Percentiles rank a stretch among this genome's conserved stretches.
phyloP scores from a whole-genome alignment of 2,888 invertebrate species.

The Drosophila merina region DNA sequence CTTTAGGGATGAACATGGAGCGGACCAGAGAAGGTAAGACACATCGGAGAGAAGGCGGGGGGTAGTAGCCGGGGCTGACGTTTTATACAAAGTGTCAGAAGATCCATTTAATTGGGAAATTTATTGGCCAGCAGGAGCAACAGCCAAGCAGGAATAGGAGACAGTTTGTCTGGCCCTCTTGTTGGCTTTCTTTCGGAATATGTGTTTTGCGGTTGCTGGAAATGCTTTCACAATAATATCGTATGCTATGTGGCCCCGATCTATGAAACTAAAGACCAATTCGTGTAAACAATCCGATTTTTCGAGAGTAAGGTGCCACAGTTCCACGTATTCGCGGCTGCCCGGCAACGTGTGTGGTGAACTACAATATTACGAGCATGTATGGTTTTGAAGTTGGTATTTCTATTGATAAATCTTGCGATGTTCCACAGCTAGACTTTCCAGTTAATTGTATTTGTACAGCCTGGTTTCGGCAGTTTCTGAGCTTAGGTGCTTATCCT shows the following conservation, averaged over 20 bases:
- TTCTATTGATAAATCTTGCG: conserved; percentile 41
- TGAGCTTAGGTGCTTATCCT: conserved; percentile 11
- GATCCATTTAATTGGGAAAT: conserved; percentile 81
- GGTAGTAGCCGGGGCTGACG: conserved; percentile 66
- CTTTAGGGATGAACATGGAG: conserved; percentile 35
- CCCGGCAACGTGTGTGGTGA: conserved; percentile 65
- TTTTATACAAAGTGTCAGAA: conserved; percentile 78
- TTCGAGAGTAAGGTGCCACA: conserved; percentile 49
- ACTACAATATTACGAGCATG: conserved; percentile 7
- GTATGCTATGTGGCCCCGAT: conserved; percentile 23
- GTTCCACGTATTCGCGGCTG: conserved; percentile 41
- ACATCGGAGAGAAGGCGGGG: conserved; percentile 53
- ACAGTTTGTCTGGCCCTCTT: conserved; percentile 71
- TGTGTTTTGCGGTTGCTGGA: conserved; percentile 73
- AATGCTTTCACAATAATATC: conserved; percentile 60
- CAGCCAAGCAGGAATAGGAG: conserved; percentile 47
- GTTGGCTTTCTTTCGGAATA: conserved; percentile 65
- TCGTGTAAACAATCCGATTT: conserved; percentile 57
- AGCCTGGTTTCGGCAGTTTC: conserved; percentile 33
- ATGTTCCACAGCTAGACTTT: conserved; percentile 56
- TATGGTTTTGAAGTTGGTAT: conserved; percentile 61
- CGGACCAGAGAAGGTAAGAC: conserved; percentile 36
- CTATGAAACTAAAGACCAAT: conserved; percentile 60
- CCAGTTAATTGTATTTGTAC: conserved; percentile 60
- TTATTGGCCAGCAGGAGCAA: conserved; percentile 69